Conservation (phyloP, 2,797 vertebrate species). For the Eulemur albifrons region DNA sequence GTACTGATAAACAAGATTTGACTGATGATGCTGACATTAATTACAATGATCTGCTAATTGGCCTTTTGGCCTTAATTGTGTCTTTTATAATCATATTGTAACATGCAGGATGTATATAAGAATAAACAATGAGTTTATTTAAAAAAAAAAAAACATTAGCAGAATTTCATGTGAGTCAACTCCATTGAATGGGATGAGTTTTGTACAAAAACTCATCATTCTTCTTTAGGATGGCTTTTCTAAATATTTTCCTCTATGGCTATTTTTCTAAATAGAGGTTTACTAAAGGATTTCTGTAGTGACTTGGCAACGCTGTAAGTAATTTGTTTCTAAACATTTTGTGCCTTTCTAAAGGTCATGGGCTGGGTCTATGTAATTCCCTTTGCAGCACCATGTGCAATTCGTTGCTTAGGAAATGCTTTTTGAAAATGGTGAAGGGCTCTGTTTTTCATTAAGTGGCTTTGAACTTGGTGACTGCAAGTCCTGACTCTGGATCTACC, state of each 20-base stretch:
- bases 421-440: constrained; percentile 5
- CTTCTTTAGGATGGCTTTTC: neutral
- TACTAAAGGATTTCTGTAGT: constrained; percentile 27
- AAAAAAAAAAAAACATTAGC: neutral
- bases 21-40: no score
- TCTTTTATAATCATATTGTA: no score
- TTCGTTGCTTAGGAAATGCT: constrained; percentile 16
- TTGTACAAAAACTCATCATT: neutral
- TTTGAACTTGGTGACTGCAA: constrained; percentile 41
- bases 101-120: no score
- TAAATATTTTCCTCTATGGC: neutral
- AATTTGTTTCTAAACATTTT: constrained; percentile 37
- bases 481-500: constrained; percentile 38
- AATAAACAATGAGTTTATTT: no score
- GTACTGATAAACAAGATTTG: no score
- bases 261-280: constrained; percentile 16
- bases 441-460: constrained; percentile 63
- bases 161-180: neutral
- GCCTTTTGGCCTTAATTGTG: no score
- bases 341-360: constrained; percentile 47
- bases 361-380: neutral
- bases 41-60: no score
- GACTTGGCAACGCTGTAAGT: neutral
- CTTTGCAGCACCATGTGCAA: neutral
- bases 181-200: neutral